These are phyloP conservation scores for Sebastes flavidus DNA, from an alignment of 2,797 vertebrate genomes.

Conservation along the genomic window DNA sequence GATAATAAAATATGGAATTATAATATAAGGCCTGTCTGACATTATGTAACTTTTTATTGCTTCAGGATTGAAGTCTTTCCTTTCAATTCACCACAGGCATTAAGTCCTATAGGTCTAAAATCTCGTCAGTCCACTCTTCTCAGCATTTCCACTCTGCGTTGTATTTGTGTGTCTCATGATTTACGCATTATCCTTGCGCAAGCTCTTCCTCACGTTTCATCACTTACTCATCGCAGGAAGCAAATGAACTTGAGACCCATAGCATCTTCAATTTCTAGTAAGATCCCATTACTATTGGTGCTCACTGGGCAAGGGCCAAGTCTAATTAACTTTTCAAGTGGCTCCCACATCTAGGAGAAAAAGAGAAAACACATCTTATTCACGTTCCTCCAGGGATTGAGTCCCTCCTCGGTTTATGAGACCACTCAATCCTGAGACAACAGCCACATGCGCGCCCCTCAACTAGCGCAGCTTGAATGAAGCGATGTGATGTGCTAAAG, in stretches of 20 bases:
- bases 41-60: not conserved
- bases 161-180: not conserved
- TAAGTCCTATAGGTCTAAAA: not conserved
- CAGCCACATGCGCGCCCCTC: not conserved
- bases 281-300: conserved; percentile 24
- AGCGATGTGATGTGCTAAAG: conserved; percentile 1
- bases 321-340: conserved; percentile 66
- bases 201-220: not conserved
- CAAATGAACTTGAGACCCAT: conserved; percentile 21
- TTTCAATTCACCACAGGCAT: not conserved
- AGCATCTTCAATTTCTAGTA: conserved; percentile 19
- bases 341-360: not conserved
- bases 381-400: conserved; percentile 39
- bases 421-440: conserved; percentile 59
- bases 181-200: not conserved
- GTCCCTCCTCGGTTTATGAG: conserved; percentile 64
- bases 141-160: not conserved
- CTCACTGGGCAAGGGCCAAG: conserved; percentile 9
- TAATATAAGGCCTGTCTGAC: not conserved
- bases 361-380: conserved; percentile 45
- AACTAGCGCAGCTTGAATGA: not conserved
- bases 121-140: not conserved
- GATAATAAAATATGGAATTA: not conserved
- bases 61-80: not conserved
- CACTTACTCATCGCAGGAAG: not conserved